These are phyloP conservation scores for Tiphia femorata DNA, from an alignment of 2,888 invertebrate species.

Conservation along the genomic window DNA sequence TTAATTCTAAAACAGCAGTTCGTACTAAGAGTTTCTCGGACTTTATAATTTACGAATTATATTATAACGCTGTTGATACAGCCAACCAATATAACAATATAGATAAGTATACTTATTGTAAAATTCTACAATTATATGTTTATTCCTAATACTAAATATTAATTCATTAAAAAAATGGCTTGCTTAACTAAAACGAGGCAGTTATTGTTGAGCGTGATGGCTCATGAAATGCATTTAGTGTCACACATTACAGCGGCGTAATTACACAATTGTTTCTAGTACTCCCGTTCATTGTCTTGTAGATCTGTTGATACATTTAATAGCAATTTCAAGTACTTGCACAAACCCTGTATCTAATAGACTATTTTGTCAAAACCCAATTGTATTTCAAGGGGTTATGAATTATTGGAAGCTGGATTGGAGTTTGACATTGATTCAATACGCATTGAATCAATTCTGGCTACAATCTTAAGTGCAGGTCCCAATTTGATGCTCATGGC, in stretches of 20 bases:
- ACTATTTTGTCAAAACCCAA: slow-evolving; percentile 22
- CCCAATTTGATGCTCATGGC: slow-evolving; percentile 96
- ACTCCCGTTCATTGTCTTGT: slow-evolving; percentile 4
- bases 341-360: slow-evolving; percentile 52
- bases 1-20: no score
- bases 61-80: not conserved
- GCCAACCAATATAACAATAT: not conserved
- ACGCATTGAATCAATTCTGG: slow-evolving; percentile 88
- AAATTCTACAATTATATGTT: not conserved
- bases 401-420: slow-evolving; percentile 42
- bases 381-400: slow-evolving; percentile 38
- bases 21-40: no score
- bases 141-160: not conserved
- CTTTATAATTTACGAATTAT: no score
- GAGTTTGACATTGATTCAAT: slow-evolving; percentile 70
- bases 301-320: slow-evolving; percentile 22
- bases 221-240: not conserved
- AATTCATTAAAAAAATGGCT: not conserved
- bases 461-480: slow-evolving; percentile 95
- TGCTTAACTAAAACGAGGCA: no score
- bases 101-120: not conserved
- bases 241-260: not conserved
- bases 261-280: not conserved
- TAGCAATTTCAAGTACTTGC: slow-evolving; percentile 43
- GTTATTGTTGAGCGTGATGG: no score